Percentiles rank a stretch among this genome's conserved stretches.
Evolutionary conservation across 1,140 invertebrate genomes (phyloP).

Genomic region (Lamellibrachia luymesi): DNA sequence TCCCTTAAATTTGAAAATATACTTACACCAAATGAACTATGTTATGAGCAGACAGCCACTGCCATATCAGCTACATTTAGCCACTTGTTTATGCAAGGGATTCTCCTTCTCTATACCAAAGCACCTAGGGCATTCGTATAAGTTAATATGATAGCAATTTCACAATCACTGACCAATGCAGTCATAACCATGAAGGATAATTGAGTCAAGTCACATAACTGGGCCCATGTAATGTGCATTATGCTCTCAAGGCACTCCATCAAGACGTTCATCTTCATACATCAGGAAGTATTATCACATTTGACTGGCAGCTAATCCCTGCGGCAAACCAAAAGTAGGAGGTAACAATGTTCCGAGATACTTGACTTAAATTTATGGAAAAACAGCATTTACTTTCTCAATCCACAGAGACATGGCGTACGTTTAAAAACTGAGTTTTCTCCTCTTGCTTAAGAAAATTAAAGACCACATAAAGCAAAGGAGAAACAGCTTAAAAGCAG

Average conservation of each 20-base stretch:
- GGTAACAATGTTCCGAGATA: not conserved
- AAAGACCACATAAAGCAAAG: not conserved
- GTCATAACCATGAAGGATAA: not conserved
- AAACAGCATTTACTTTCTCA: not conserved
- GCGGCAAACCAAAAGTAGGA: not conserved
- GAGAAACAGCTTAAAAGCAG: not conserved
- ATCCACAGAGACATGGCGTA: not conserved
- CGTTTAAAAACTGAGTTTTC: not conserved
- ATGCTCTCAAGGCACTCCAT: not conserved
- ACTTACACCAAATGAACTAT: not conserved
- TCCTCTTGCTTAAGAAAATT: not conserved
- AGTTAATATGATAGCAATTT: not conserved
- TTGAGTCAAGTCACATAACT: not conserved
- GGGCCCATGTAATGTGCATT: not conserved
- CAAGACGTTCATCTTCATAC: not conserved
- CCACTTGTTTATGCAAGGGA: not conserved
- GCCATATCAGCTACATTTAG: not conserved
- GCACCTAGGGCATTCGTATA: not conserved
- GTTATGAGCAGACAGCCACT: not conserved
- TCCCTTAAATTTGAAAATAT: not conserved
- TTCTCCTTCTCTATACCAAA: not conserved
- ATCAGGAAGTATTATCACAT: not conserved
- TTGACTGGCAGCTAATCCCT: not conserved
- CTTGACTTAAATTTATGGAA: not conserved
- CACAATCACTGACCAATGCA: not conserved